Base-by-base conservation (phyloP, 1,140 invertebrate genomes). In the Neodiprion pinetum region DNA sequence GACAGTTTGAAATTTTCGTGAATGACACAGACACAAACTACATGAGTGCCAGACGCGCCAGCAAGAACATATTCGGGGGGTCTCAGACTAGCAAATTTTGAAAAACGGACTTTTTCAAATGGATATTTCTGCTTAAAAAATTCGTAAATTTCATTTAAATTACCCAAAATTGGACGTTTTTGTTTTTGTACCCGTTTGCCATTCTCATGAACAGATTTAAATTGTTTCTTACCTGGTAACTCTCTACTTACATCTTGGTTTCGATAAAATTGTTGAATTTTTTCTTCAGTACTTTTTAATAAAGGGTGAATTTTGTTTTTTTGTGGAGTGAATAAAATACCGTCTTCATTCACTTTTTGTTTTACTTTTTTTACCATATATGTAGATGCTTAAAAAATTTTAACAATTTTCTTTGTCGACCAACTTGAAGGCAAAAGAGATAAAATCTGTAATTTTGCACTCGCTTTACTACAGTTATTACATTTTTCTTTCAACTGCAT, bases 1-100 rank as follows among this genome's bases (percentile, higher is more conserved):
- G 74, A 70, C 40, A 78, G 69, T 48, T 78, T 80, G 48, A 78
- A 70, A 70, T 78, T 78, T 47, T 80, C 74, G 48, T 80, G 79
- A 9, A 74, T 74, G n/a, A 70, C 70, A 71, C 77, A 80, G 76
- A 80, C 75, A 53, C 76, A 79, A 7, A 79, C 77, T 9, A 73
- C 70, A 50, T 76, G 75, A 48, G 75, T 77, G 23, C 75, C 75
- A 50, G 78, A 65, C 73, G 78, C 71, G 66, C 76, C 76, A 66
- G 78, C 72, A 40, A 79, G 73, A 65, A 80, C 75, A 69, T 77
- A 80, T 72, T 80, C 72, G 61, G 73, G 73, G 53, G 74, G 76
- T 73, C 74, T 79, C 40, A 72, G 71, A 70, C 48, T 67, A 9
- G 72, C 70, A 71, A 77, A 77, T 77, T 76, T 74, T 48, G 73